A percentile compares a stretch with the other conserved stretches of the same genome.
phyloP scores from a whole-genome alignment of 2,113 vertebrate species.

The Eulemur macaco region DNA sequence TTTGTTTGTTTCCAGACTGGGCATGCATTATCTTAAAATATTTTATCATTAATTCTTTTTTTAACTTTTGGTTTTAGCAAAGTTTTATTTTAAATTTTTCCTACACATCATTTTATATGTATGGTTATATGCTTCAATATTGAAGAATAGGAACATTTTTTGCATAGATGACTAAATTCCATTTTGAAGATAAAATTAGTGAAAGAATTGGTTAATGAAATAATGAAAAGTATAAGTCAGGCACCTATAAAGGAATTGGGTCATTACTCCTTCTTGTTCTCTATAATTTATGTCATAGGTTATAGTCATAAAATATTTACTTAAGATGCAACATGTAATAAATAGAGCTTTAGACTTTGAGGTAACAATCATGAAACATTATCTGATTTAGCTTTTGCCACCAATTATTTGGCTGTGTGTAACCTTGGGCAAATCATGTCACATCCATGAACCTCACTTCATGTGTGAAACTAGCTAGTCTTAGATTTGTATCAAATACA shows the following conservation, averaged over 20 bases:
- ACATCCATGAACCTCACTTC: not conserved
- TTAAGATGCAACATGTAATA: not conserved
- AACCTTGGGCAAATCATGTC: not conserved
- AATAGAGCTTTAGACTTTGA: conserved; percentile 1
- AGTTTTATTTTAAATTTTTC: not conserved
- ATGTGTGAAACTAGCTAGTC: not conserved
- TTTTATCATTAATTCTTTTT: not conserved
- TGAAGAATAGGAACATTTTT: not conserved
- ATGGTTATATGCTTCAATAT: not conserved
- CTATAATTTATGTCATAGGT: not conserved
- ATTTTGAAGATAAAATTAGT: not conserved
- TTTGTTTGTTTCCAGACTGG: conserved; percentile 1
- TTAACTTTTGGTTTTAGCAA: not conserved
- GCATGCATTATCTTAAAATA: not conserved
- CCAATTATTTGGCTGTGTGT: not conserved
- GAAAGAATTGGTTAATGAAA: not conserved
- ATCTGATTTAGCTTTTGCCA: not conserved
- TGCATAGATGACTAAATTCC: not conserved
- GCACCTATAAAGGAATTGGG: not conserved
- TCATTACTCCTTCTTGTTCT: not conserved
- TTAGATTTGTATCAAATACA: not conserved
- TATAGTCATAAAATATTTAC: conserved; percentile 18
- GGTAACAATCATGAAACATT: not conserved
- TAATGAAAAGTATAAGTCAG: not conserved
- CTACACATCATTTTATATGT: not conserved